phyloP scores from a whole-genome alignment of 2,888 invertebrate genomes.

The Gibbula magus region DNA sequence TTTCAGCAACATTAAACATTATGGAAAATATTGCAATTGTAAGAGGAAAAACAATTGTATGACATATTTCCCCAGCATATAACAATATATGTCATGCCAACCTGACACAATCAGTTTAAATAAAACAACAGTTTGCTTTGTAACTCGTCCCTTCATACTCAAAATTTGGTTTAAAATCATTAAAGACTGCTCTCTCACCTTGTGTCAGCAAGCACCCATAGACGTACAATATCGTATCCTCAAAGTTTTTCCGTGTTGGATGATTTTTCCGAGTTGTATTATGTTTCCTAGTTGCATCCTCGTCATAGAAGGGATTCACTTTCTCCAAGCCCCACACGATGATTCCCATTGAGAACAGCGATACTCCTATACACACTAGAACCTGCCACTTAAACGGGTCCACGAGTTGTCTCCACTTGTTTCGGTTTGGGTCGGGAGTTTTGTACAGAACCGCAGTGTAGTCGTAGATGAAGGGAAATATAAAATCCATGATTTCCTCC shows the following conservation, averaged over 20 bases:
- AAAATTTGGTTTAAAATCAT: too few relatives aligned
- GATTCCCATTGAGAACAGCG: constrained; percentile 43
- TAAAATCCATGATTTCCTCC: constrained; percentile 91
- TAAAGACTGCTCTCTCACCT: constrained; percentile 78
- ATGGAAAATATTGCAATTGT: too few relatives aligned
- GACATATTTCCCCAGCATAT: too few relatives aligned
- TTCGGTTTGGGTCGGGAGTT: constrained; percentile 46
- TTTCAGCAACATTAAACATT: too few relatives aligned
- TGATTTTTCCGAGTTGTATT: background rate
- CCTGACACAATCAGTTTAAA: too few relatives aligned
- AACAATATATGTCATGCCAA: too few relatives aligned
- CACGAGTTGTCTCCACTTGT: constrained; percentile 54
- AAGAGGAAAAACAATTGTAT: too few relatives aligned
- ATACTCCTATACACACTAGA: constrained; percentile 43
- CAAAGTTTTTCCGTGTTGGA: constrained; percentile 36
- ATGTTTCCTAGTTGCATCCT: background rate
- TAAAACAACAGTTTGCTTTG: too few relatives aligned
- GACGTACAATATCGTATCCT: constrained; percentile 80
- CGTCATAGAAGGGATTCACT: constrained; percentile 48
- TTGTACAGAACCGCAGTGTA: constrained; percentile 50
- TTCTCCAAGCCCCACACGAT: constrained; percentile 53
- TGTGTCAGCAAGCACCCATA: constrained; percentile 93
- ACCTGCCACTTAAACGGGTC: constrained; percentile 57
- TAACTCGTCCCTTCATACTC: too few relatives aligned
- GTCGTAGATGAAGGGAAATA: constrained; percentile 82